Evolutionary conservation across 2,113 vertebrate genomes (phyloP).

Genomic region (Sphaerodactylus townsendi): DNA sequence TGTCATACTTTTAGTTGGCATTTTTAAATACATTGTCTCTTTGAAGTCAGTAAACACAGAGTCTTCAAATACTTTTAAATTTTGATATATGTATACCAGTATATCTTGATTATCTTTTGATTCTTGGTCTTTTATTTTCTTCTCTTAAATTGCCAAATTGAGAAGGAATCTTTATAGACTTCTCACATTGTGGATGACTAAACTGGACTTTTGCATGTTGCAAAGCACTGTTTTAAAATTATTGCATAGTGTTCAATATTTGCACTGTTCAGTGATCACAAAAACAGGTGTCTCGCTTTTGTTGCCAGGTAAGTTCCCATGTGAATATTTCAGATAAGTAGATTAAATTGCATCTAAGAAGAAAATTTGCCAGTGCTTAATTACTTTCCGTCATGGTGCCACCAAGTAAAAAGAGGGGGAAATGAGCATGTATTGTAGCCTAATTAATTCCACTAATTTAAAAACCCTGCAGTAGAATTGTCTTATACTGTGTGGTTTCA

Average conservation of each 20-base stretch:
- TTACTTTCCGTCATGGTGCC: conserved; percentile 69
- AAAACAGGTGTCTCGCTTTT: conserved; percentile 71
- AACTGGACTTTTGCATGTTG: conserved; percentile 7
- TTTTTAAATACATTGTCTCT: neutral
- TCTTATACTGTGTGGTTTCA: conserved; percentile 50
- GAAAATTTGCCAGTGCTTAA: conserved; percentile 69
- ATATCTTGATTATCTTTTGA: neutral
- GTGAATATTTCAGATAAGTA: conserved; percentile 70
- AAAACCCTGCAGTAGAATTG: conserved; percentile 59
- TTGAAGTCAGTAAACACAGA: conserved; percentile 7
- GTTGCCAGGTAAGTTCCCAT: conserved; percentile 60
- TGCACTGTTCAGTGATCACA: conserved; percentile 53
- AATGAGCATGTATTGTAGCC: conserved; percentile 48
- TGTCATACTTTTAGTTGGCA: neutral
- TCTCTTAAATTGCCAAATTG: conserved; percentile 1
- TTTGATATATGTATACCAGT: neutral
- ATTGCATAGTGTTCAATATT: conserved; percentile 24
- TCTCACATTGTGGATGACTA: conserved; percentile 7
- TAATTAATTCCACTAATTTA: conserved; percentile 63
- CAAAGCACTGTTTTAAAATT: conserved; percentile 37
- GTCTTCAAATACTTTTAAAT: neutral
- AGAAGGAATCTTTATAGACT: conserved; percentile 27
- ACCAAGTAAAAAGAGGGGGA: conserved; percentile 49
- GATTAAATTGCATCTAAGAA: conserved; percentile 70
- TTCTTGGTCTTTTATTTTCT: conserved; percentile 26